phyloP scores from a whole-genome alignment of 2,113 vertebrate species.

The Rhegmatorhina hoffmannsi region DNA sequence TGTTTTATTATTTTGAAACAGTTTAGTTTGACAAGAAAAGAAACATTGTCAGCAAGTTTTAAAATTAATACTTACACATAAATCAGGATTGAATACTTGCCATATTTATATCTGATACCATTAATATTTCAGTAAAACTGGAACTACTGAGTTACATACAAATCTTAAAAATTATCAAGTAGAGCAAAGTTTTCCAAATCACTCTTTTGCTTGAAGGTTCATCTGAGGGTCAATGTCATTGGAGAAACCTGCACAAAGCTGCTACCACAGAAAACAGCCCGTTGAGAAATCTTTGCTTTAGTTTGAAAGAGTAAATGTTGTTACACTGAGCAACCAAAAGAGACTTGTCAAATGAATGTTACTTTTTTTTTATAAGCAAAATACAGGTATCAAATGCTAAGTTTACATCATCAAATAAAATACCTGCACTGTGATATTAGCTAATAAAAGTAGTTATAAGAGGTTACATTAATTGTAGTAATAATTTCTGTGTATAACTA shows the following conservation, averaged over 20 bases:
- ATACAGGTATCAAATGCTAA: background rate
- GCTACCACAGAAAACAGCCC: background rate
- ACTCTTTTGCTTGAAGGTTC: background rate
- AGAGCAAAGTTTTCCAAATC: background rate
- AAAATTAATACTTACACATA: background rate
- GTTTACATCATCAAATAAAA: background rate
- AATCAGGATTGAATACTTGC: background rate
- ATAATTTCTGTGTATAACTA: background rate
- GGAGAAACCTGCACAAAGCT: background rate
- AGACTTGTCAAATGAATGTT: background rate
- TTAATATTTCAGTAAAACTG: background rate
- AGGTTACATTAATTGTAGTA: background rate
- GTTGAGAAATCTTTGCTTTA: background rate
- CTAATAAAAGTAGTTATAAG: background rate
- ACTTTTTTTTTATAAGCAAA: background rate
- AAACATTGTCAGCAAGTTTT: background rate
- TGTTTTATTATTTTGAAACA: background rate
- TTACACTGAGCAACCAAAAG: background rate
- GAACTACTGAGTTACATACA: background rate
- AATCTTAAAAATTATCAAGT: background rate
- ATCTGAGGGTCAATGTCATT: background rate
- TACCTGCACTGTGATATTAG: background rate
- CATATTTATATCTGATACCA: background rate
- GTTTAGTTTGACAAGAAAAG: background rate
- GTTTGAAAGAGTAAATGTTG: background rate